Percentiles rank a stretch among this genome's conserved stretches.
phyloP scores from a whole-genome alignment of 2,888 invertebrate genomes.

The Ischnura elegans region DNA sequence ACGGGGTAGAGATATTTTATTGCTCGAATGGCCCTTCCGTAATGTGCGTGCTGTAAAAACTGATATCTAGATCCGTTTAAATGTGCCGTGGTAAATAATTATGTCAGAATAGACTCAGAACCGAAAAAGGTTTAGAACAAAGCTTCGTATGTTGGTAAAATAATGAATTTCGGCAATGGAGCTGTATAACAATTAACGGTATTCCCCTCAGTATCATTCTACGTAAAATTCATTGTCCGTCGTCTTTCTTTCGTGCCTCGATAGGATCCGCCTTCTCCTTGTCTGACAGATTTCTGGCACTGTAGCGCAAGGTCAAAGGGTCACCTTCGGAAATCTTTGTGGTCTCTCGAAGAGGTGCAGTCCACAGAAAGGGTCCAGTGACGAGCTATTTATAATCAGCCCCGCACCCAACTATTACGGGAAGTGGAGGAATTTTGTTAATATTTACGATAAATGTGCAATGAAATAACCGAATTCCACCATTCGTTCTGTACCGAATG shows the following conservation, averaged over 20 bases:
- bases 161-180: too few species aligned
- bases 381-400: not conserved
- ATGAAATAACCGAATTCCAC: not conserved
- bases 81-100: not conserved
- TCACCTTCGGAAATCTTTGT: constrained; percentile 17
- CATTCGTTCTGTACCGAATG: too few species aligned
- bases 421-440: not conserved
- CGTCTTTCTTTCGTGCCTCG: not conserved
- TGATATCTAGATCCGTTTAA: not conserved
- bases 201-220: not conserved
- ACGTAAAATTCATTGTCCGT: not conserved
- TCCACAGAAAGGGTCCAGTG: not conserved
- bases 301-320: constrained; percentile 53
- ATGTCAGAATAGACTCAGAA: too few species aligned
- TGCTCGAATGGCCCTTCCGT: not conserved
- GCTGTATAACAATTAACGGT: too few species aligned
- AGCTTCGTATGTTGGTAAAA: not conserved
- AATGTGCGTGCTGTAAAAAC: not conserved
- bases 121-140: not conserved
- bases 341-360: not conserved
- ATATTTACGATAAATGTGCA: not conserved
- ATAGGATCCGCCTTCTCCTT: not conserved
- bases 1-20: not conserved
- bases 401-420: not conserved
- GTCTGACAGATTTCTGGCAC: constrained; percentile 23